A percentile compares a stretch with the other conserved stretches of the same genome.
phyloP scores from a whole-genome alignment of 2,113 vertebrate species.

The Girardinichthys multiradiatus region DNA sequence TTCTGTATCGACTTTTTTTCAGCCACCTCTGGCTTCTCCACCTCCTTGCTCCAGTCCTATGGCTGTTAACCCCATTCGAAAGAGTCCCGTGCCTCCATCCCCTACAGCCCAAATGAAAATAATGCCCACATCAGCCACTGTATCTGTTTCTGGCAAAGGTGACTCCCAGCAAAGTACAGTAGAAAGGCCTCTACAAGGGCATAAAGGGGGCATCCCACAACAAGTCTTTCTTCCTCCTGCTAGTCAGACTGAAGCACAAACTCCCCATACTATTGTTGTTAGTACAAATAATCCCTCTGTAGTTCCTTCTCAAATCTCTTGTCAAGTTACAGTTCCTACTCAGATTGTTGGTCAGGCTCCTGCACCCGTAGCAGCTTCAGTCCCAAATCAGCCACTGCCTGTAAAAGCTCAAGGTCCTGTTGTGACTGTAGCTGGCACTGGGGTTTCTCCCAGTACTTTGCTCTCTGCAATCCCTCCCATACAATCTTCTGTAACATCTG shows the following conservation, averaged over 20 bases:
- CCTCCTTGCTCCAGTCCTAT: constrained; percentile 87
- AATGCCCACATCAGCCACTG: constrained; percentile 83
- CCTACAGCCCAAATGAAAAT: constrained; percentile 73
- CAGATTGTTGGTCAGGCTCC: constrained; percentile 50
- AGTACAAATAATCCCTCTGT: constrained; percentile 38
- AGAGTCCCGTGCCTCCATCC: constrained; percentile 85
- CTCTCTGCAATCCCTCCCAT: constrained; percentile 50
- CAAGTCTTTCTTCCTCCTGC: constrained; percentile 52
- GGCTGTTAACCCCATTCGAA: constrained; percentile 77
- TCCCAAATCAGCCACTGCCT: constrained; percentile 31
- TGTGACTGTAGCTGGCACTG: constrained; percentile 34
- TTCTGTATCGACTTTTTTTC: constrained; percentile 72
- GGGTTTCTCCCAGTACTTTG: constrained; percentile 43
- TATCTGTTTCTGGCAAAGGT: constrained; percentile 79
- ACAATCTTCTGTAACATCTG: constrained; percentile 61
- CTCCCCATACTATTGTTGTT: constrained; percentile 35
- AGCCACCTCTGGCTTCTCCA: constrained; percentile 81
- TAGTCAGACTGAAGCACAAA: constrained; percentile 48
- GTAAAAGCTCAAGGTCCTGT: constrained; percentile 52
- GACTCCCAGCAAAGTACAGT: constrained; percentile 82
- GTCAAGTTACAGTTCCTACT: constrained; percentile 46
- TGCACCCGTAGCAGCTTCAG: constrained; percentile 34
- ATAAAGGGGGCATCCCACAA: constrained; percentile 43
- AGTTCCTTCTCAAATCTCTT: constrained; percentile 47
- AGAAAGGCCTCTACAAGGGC: constrained; percentile 77